phyloP scores from a whole-genome alignment of 2,113 vertebrate species.

The Panthera leo region DNA sequence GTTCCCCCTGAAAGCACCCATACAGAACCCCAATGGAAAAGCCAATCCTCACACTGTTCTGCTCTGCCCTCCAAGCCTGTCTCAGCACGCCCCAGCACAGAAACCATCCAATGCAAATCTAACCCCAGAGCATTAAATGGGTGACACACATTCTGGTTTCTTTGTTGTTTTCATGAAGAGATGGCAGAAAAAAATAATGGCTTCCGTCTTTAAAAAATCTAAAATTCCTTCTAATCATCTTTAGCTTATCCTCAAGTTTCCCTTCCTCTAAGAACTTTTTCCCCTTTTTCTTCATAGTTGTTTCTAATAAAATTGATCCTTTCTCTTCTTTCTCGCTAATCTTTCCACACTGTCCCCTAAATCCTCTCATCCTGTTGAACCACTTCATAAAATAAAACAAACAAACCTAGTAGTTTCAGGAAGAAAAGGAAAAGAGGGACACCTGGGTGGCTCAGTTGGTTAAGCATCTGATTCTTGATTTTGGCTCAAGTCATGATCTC shows the following conservation, averaged over 20 bases:
- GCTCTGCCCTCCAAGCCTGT: background rate
- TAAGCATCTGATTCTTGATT: too few species aligned
- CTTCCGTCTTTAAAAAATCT: background rate
- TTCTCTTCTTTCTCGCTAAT: background rate
- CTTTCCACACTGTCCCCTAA: background rate
- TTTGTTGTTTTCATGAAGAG: background rate
- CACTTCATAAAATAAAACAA: slow-evolving; percentile 19
- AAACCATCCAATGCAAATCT: background rate
- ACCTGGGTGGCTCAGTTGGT: too few species aligned
- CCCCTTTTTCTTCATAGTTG: background rate
- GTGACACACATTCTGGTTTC: background rate
- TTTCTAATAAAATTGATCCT: background rate
- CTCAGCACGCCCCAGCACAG: background rate
- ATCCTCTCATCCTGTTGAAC: background rate
- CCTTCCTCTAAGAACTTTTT: background rate
- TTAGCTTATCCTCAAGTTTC: background rate
- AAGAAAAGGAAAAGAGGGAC: background rate
- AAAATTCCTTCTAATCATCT: background rate
- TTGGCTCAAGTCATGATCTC: too few species aligned
- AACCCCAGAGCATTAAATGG: background rate
- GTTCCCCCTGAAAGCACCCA: background rate
- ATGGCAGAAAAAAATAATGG: background rate
- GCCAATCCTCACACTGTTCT: background rate
- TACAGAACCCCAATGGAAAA: background rate
- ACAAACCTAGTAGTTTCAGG: background rate